Base-by-base conservation (phyloP, 92 coral and sea anemone genomes). In the Pocillopora grandis region DNA sequence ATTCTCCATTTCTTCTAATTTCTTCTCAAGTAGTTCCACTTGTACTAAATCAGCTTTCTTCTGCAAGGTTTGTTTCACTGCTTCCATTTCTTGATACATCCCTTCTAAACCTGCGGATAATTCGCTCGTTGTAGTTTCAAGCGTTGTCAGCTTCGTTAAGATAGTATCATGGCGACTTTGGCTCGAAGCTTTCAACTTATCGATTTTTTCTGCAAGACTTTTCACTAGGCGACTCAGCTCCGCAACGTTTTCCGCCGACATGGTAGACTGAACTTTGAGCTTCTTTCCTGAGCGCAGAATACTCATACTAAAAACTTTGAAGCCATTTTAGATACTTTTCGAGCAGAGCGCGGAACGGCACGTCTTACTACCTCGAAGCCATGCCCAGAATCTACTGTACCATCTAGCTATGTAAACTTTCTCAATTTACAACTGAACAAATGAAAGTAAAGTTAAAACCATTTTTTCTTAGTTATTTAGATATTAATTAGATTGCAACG, bases 1-100 rank as follows among this genome's bases (percentile, higher is more conserved):
- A 61, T 77, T 77, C 71, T 77, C 68, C 76, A 72, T 72, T 15
- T 72, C 57, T 36, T 21, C 49, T 21, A 72, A 52, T 75, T 75
- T 52, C 65, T 49, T 75, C 35, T 75, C 79, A 52, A 75, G 36
- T 20, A 20, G 14, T 58, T 75, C 79, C 65, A 75, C 65, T 58
- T 75, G 62, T 0, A 13, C 65, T 52, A 17, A 16, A 23, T 75
- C 79, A 71, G 17, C 75, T 71, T 71, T 71, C 57, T 71, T 71
- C 75, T 71, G 57, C 75, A 71, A 35, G 57, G 75, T 71, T 71
- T 71, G 52, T 71, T 71, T 70, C 49, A 70, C 75, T 33, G 17
- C 11, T 19, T 70, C 75, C 75, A 70, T 70, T 31, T 70, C 75
- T 70, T 33, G 75, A 70, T 35, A 23, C 75, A 70, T 16, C 57